Evolutionary conservation across 1,140 invertebrate species (phyloP), one percentile per base, ranked within the genome.

Genomic region (Grapholita molesta): DNA sequence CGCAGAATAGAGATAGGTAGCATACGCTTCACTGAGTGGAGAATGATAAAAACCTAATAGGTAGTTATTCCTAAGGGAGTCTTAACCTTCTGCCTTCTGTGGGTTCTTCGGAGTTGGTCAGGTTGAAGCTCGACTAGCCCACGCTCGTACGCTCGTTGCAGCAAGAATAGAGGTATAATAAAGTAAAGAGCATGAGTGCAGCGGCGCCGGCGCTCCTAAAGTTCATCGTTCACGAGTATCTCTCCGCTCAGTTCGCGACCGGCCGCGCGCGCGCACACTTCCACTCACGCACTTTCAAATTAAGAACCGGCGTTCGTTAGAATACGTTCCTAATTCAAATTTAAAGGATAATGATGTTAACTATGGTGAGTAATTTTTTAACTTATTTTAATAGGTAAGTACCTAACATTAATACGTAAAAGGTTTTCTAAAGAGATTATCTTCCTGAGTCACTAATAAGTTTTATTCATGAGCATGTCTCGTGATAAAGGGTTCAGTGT

Each of bases 301-400:
- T 67, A 70, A 73, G 61, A 76, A 52, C 70, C 38, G 67, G 30
- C 70, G 71, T 74, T 73, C 70, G 71, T 80, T 75, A 83, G 52
- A 70, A 83, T 82, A 81, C 84, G 82, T 73, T 80, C 78, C 76
- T 83, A 80, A 75, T 83, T 80, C 80, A 78, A 83, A 79, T 84
- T 86, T 83, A 82, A 81, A 79, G 78, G 75, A 78, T 83, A 83
- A 77, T 79, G 71, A 73, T 77, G 67, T 69, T 72, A 64, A 73
- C 71, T 67, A 70, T 75, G 84, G 85, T 89, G 70, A 89, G 85
- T 66, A 1, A 15, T 15, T 2, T 61, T 61, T 30, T 61, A 30
- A 15, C 15, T 9, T 61, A 12, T 61, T 28, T 57, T 23, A 53
- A 5, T 23, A 21, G 53, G 30, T 15, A 15, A 28, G 24, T 15